Base-by-base conservation (phyloP, 2,113 vertebrate genomes). In the Rostratula benghalensis region DNA sequence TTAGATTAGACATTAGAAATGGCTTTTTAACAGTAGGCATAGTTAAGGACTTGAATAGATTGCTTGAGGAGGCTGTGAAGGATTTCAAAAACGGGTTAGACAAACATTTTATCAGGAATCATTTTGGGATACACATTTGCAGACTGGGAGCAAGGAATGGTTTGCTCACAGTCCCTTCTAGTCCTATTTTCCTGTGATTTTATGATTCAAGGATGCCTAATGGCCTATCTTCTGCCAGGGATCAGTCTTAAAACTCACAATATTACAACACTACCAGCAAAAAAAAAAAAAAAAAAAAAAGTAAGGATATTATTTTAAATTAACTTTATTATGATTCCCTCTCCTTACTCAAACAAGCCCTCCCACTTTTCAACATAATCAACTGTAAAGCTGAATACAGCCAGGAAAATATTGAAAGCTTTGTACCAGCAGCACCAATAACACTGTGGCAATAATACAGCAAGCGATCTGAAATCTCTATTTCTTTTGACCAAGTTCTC, bases 1-100 rank as follows among this genome's bases (percentile, higher is more conserved):
- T 95, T 75, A 94, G 83, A 83, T 92, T 90, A 96, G 73, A 39
- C 48, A 74, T 87, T 81, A 78, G 76, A 95, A 95, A 94, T 81
- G 46, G 28, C 64, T 64, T 93, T 94, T 91, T 89, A 95, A 77
- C 56, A 95, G 83, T 18, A 93, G 64, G 56, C 46, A 94, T 54
- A 70, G 70, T 83, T 73, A 89, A 91, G 37, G 53, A 89, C 77
- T 91, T 57, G 57, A 89, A 87, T 65, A 94, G 77, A 91, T 79
- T 87, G 39, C 77, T 91, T 79, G 48, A 84, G 48, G 35, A 89
- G 65, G 65, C 79, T 95, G 74, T 39, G 57, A 93, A 95, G 70
- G 61, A 64, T 71, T 96, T 85, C 19, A 91, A 64, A 91, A 93
- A 31, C 30, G 84, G 57, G 57, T 89, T 76, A 81, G 77, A 82